Evolutionary conservation across 2,797 vertebrate species (phyloP).

Genomic region (Scomberomorus guttatus): DNA sequence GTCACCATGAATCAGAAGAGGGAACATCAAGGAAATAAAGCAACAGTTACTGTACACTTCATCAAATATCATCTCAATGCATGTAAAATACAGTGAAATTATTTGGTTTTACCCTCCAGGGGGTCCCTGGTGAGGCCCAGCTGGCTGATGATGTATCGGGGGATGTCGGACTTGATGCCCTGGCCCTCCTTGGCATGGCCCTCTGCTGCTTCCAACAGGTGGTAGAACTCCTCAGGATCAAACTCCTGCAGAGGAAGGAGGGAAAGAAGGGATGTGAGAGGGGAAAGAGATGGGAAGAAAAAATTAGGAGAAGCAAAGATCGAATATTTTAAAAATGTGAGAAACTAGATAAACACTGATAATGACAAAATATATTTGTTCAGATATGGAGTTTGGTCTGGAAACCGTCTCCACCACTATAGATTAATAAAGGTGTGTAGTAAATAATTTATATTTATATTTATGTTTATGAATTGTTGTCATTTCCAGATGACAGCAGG

Average conservation of each 20-base stretch:
- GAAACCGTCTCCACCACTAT: too few species aligned
- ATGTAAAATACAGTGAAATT: background rate
- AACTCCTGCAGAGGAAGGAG: conserved; percentile 88
- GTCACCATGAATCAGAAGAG: background rate
- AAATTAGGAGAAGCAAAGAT: too few species aligned
- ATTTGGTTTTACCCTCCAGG: conserved; percentile 88
- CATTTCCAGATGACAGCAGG: too few species aligned
- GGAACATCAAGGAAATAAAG: fast-evolving
- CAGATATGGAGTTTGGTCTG: too few species aligned
- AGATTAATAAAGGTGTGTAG: too few species aligned
- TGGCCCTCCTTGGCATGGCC: conserved; percentile 97
- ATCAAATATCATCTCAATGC: background rate
- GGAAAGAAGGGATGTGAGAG: background rate
- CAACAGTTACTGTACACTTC: too few species aligned
- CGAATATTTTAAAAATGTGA: too few species aligned
- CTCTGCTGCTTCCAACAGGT: conserved; percentile 96
- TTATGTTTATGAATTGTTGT: too few species aligned
- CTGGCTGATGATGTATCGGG: conserved; percentile 97
- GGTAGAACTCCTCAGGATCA: conserved; percentile 98
- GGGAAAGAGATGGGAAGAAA: too few species aligned
- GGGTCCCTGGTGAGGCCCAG: conserved; percentile 97
- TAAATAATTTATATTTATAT: too few species aligned
- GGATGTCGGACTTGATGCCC: conserved; percentile 97
- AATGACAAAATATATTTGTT: too few species aligned
- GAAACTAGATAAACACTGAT: too few species aligned